A percentile compares a stretch with the other conserved stretches of the same genome.
Evolutionary conservation across 2,888 invertebrate species (phyloP).

Genomic region (Uropetala carovei): DNA sequence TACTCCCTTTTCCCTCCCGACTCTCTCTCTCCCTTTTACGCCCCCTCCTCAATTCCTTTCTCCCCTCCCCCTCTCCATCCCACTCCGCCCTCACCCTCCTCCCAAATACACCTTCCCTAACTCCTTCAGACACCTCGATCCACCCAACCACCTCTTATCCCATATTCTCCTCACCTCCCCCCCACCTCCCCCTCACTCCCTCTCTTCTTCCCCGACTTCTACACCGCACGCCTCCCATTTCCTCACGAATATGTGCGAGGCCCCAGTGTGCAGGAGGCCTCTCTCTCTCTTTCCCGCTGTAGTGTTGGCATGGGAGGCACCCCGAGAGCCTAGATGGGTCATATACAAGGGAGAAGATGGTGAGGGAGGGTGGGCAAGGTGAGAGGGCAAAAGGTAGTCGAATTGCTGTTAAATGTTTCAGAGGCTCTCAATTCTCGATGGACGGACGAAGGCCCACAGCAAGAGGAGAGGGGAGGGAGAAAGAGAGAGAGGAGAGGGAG

Average conservation of each 20-base stretch:
- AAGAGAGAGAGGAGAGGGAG: neutral
- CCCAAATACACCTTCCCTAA: slow-evolving; percentile 1
- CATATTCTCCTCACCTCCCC: neutral
- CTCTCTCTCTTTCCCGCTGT: neutral
- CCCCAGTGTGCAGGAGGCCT: slow-evolving; percentile 45
- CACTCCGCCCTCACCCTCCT: neutral
- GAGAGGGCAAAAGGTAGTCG: slow-evolving; percentile 37
- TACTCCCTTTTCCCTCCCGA: slow-evolving; percentile 1
- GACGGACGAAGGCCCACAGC: slow-evolving; percentile 41
- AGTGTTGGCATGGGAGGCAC: slow-evolving; percentile 43
- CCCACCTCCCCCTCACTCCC: neutral
- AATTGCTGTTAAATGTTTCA: slow-evolving; percentile 64
- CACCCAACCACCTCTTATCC: neutral
- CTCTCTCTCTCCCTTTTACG: neutral
- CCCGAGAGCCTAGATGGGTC: slow-evolving; percentile 46
- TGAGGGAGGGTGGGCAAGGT: neutral
- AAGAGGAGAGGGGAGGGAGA: neutral
- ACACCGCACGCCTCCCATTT: slow-evolving; percentile 19
- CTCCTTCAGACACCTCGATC: slow-evolving; percentile 19
- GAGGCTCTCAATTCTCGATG: slow-evolving; percentile 61
- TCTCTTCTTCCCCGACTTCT: neutral
- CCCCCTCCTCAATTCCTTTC: neutral
- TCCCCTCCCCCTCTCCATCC: neutral
- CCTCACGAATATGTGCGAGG: slow-evolving; percentile 61
- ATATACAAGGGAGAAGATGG: slow-evolving; percentile 51